Conservation (phyloP, 2,888 invertebrate genomes). For the Bellardia bayeri region DNA sequence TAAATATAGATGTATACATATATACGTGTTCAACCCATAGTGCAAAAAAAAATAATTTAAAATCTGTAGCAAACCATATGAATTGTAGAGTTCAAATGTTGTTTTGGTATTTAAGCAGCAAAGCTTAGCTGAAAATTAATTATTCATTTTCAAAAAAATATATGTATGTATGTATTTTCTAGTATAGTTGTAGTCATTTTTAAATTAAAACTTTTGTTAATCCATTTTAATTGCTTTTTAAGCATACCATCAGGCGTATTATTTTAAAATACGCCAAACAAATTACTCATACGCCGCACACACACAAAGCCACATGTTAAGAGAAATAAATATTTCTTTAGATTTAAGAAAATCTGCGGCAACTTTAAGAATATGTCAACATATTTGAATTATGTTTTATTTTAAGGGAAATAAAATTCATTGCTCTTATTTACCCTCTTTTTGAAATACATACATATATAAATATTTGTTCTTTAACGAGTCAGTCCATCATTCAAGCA, state of each 20-base stretch:
- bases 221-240: constrained; percentile 82
- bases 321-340: background rate
- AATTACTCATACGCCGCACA: constrained; percentile 77
- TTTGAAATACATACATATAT: constrained; percentile 22
- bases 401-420: constrained; percentile 30
- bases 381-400: constrained; percentile 80
- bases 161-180: constrained; percentile 15
- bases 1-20: no score
- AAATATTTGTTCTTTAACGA: constrained; percentile 36
- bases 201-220: constrained; percentile 77
- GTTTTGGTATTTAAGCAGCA: constrained; percentile 48
- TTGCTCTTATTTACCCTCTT: constrained; percentile 36
- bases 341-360: background rate
- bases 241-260: constrained; percentile 78
- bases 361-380: constrained; percentile 76
- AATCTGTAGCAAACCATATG: constrained; percentile 30
- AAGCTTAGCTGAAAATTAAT: constrained; percentile 69
- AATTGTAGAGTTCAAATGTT: constrained; percentile 28
- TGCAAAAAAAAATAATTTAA: background rate
- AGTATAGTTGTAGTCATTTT: constrained; percentile 62
- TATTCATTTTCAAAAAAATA: constrained; percentile 52
- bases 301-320: background rate
- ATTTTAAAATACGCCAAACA: constrained; percentile 60
- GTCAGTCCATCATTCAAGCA: constrained; percentile 47
- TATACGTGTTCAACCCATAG: background rate